Base-by-base conservation (phyloP, 2,888 invertebrate species). In the Hypomecis punctinalis region DNA sequence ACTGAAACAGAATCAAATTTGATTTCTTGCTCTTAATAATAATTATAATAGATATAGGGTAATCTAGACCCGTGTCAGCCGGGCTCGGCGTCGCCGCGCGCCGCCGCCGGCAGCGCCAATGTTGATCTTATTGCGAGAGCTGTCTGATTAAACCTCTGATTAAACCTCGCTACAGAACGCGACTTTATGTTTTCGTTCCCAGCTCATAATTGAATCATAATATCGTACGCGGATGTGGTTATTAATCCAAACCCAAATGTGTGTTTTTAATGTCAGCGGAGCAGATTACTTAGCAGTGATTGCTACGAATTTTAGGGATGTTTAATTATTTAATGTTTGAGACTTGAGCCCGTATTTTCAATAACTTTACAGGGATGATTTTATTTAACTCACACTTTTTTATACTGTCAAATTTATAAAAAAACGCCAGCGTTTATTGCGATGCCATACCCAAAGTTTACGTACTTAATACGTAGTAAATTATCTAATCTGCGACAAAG, bases 141-240 rank as follows among this genome's bases (percentile, higher is more conserved):
- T 84, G 84, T 86, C 85, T 88, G 83, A 84, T 86, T 86, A 84
- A 86, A 83, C 82, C 81, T 86, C 85, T 88, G 83, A 84, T 86
- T 86, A 84, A 86, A 83, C 82, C 81, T 73, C 76, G 37, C 76
- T 73, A 69, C 68, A 67, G 78, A 57, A 76, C 72, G 68, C 75
- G 78, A 78, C 78, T 76, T 76, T 73, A 71, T 80, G 79, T 84
- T 85, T 84, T 82, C 79, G 74, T 81, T 79, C 80, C 76, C 76
- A 79, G 80, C 83, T 79, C 78, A 78, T 86, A 86, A 87, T 88
- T 83, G 84, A 88, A 87, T 73, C 76, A 86, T 83, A 89, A 89
- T 82, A 86, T 76, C 71, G 69, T 76, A 72, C 70, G 62, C 60
- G 67, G 64, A 69, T 69, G 63, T 54, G 63, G 57, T 74, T 67